Conservation (phyloP, 2,888 invertebrate genomes). For the Terebella lapidaria region DNA sequence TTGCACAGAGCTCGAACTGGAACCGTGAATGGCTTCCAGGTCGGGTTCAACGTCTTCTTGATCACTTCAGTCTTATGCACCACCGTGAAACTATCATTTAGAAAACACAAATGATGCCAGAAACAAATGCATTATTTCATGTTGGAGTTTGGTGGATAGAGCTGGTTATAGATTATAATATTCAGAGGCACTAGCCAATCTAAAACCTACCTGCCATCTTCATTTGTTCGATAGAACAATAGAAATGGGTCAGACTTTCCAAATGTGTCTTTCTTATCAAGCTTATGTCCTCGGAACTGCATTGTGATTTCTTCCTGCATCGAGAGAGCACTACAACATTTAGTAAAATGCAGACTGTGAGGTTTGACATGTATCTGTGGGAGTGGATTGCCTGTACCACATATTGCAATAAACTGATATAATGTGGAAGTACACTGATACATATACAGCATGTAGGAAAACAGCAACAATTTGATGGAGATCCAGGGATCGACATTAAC, state of each 20-base stretch:
- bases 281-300: conserved; percentile 50
- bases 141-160: too few relatives aligned
- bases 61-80: conserved; percentile 59
- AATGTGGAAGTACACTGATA: neutral
- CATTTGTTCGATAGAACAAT: conserved; percentile 54
- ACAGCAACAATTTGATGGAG: too few relatives aligned
- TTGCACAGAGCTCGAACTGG: conserved; percentile 56
- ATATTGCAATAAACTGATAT: conserved; percentile 6
- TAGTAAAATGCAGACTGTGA: too few relatives aligned
- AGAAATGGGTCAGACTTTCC: conserved; percentile 58
- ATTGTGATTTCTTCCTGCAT: conserved; percentile 49
- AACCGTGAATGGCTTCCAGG: conserved; percentile 57
- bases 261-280: conserved; percentile 58
- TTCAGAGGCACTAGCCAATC: too few relatives aligned
- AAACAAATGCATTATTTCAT: too few relatives aligned
- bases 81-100: conserved; percentile 52
- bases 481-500: too few relatives aligned
- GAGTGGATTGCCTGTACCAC: too few relatives aligned
- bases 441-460: too few relatives aligned
- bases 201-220: conserved; percentile 37
- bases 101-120: too few relatives aligned
- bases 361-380: too few relatives aligned
- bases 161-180: too few relatives aligned
- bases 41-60: conserved; percentile 58
- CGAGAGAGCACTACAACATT: too few relatives aligned